Base-by-base conservation (phyloP, 2,888 invertebrate species). In the Eurois occulta region DNA sequence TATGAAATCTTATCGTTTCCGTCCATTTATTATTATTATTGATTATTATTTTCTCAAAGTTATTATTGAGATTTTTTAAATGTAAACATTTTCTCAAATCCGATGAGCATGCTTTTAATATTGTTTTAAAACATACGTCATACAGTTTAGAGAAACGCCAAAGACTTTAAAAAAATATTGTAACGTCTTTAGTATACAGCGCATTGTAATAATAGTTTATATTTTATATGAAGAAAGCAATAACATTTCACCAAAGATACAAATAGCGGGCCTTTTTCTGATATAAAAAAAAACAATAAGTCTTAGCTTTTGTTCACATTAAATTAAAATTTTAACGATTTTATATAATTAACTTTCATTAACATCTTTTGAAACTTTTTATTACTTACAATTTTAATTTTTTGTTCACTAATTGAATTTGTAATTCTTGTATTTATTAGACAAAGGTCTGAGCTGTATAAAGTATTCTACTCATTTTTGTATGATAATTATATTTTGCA, bases 111-210 rank as follows among this genome's bases (percentile, higher is more conserved):
- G 91, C 89, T 91, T 91, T 88, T 91, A 86, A 87, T 90, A 91
- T 91, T 88, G 88, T 89, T 91, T 90, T 91, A 89, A 90, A 91
- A 86, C 84, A 84, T 88, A 91, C 91, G 90, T 94, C 96, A 96
- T 96, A 96, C 96, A 96, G 96, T 96, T 94, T 96, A 96, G 96
- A 94, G 91, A 90, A 93, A 94, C 95, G 94, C 96, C 96, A 96
- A 96, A 96, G 96, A 96, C 94, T 94, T 94, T 93, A 86, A 89
- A 81, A 83, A 85, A 87, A 88, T 90, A 90, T 88, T 91, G 86
- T 92, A 90, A 91, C 88, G 92, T 94, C 93, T 90, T 86, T 88
- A 89, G 78, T 88, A 87, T 85, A 88, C 90, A 90, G 87, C 85
- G 80, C 91, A 88, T 78, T 89, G 77, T 89, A 87, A 84, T 84